A percentile compares a stretch with the other conserved stretches of the same genome.
These are phyloP conservation scores for Drosophila triauraria DNA, from an alignment of 1,140 invertebrate species.

Conservation along the genomic window DNA sequence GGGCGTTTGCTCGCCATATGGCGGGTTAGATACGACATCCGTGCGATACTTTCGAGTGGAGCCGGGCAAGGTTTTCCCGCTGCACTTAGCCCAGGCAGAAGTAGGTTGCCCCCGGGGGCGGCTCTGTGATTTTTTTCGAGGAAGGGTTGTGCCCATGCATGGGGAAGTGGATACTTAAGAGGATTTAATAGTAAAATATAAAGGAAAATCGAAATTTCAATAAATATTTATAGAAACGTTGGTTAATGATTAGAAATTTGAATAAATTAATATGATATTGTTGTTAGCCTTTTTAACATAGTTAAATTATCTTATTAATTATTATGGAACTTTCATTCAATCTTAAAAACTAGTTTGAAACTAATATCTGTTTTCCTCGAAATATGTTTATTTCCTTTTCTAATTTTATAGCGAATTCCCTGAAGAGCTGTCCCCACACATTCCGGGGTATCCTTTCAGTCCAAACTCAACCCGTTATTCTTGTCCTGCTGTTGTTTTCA, in stretches of 20 bases:
- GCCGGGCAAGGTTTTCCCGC: conserved; percentile 43
- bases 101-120: conserved; percentile 29
- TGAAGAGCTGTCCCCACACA: background rate
- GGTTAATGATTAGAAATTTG: no score
- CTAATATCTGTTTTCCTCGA: no score
- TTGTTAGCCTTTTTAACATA: no score
- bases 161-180: background rate
- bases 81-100: conserved; percentile 54
- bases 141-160: background rate
- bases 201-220: no score
- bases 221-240: no score
- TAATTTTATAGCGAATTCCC: background rate
- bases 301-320: no score
- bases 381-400: no score
- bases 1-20: conserved; percentile 66
- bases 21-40: conserved; percentile 60
- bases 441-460: conserved; percentile 24
- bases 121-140: background rate
- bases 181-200: no score
- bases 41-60: conserved; percentile 71
- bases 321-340: no score
- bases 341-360: no score
- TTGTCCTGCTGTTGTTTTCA: conserved; percentile 61
- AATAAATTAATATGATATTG: no score
- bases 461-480: conserved; percentile 8